phyloP scores from a whole-genome alignment of 2,797 vertebrate species.

The Diplodus sargus region DNA sequence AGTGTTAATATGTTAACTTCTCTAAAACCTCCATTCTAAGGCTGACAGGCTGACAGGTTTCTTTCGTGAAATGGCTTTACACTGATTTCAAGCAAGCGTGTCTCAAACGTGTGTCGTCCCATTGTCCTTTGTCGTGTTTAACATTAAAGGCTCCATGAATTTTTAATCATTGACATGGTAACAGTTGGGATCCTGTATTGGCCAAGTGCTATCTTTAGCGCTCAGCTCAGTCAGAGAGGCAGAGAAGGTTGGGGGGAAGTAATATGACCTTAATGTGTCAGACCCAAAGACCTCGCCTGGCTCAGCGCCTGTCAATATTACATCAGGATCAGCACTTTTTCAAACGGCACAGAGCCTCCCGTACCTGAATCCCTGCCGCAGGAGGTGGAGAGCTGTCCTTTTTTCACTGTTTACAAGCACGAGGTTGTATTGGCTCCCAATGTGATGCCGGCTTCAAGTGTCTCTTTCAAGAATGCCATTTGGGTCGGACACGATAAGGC shows the following conservation, averaged over 20 bases:
- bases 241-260: conserved; percentile 59
- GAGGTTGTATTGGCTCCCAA: background rate
- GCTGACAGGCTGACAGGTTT: background rate
- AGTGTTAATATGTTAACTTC: background rate
- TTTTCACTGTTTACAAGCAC: conserved; percentile 41
- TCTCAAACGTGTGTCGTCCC: conserved; percentile 22
- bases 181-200: conserved; percentile 48
- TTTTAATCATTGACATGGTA: conserved; percentile 73
- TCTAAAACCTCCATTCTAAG: background rate
- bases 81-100: conserved; percentile 1
- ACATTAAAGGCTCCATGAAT: conserved; percentile 80
- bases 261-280: conserved; percentile 86
- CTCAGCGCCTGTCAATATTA: conserved; percentile 78
- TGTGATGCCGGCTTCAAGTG: conserved; percentile 29
- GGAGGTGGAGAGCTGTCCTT: conserved; percentile 38
- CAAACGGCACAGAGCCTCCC: conserved; percentile 40
- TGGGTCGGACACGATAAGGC: conserved; percentile 53
- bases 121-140: conserved; percentile 77
- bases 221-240: conserved; percentile 42
- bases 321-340: conserved; percentile 79
- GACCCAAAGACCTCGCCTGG: conserved; percentile 67
- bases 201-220: conserved; percentile 77
- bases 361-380: conserved; percentile 37
- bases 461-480: conserved; percentile 39
- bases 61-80: background rate